Evolutionary conservation across 2,888 invertebrate species (phyloP).

Genomic region (Horisme vitalbata): DNA sequence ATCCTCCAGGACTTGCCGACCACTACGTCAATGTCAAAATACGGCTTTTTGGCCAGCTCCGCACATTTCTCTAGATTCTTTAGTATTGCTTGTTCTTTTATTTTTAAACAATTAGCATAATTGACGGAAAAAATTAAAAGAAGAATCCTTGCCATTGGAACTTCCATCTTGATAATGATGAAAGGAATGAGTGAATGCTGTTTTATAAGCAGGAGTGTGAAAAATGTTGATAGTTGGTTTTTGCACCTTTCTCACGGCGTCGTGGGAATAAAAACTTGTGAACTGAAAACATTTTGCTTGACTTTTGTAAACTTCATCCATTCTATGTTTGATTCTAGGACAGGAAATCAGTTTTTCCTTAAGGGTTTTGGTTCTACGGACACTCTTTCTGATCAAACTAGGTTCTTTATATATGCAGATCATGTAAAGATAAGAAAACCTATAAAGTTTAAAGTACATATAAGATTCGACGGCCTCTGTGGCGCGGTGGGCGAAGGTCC

Average conservation of each 20-base stretch:
- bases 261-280: constrained; percentile 5
- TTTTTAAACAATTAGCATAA: constrained; percentile 8
- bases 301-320: neutral
- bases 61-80: constrained; percentile 41
- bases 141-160: neutral
- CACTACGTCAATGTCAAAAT: constrained; percentile 57
- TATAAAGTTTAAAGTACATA: no score
- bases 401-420: no score
- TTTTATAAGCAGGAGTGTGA: constrained; percentile 24
- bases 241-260: constrained; percentile 14
- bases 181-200: neutral
- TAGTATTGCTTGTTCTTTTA: neutral
- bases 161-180: constrained; percentile 22
- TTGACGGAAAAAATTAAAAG: neutral
- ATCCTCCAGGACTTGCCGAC: constrained; percentile 59
- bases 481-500: no score
- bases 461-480: no score
- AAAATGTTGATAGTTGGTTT: constrained; percentile 14
- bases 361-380: no score
- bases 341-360: no score
- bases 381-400: no score
- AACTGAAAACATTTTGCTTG: constrained; percentile 5
- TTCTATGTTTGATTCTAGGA: neutral
- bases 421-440: no score
- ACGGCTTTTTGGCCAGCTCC: constrained; percentile 48